Evolutionary conservation across 1,140 invertebrate species (phyloP).

Genomic region (Sycobia sp.): DNA sequence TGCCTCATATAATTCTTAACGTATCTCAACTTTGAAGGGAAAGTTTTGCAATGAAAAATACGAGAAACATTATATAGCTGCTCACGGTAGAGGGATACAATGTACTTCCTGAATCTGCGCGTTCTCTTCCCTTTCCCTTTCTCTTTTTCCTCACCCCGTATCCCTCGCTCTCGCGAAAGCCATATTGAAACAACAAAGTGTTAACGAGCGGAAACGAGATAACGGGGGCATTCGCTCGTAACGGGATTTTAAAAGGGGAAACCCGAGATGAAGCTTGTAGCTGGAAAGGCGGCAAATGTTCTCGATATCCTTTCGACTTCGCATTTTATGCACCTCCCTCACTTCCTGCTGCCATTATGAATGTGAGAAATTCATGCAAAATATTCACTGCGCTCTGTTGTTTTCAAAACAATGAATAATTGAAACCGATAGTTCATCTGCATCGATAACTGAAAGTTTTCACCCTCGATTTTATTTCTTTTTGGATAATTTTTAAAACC

Average conservation of each 20-base stretch:
- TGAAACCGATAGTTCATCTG: too few relatives aligned
- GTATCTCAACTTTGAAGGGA: neutral
- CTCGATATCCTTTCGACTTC: constrained; percentile 12
- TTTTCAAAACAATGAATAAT: too few relatives aligned
- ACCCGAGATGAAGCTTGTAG: neutral
- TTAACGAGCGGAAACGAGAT: constrained; percentile 37
- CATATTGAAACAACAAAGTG: constrained; percentile 39
- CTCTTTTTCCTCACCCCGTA: constrained; percentile 11
- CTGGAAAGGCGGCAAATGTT: neutral
- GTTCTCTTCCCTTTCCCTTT: neutral
- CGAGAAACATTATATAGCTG: constrained; percentile 6
- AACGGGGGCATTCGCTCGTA: constrained; percentile 31
- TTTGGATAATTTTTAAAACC: too few relatives aligned
- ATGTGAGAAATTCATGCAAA: neutral
- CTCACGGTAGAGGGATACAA: neutral
- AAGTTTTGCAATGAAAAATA: constrained; percentile 22
- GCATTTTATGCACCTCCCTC: neutral
- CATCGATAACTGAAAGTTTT: too few relatives aligned
- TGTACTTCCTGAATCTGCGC: neutral
- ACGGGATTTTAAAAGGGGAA: constrained; percentile 35
- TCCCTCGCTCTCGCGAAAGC: neutral
- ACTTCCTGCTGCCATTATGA: neutral
- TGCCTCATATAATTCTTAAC: neutral
- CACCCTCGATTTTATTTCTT: too few relatives aligned
- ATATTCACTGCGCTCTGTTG: too few relatives aligned